These are phyloP conservation scores for Bombus affinis DNA, from an alignment of 1,140 invertebrate species.

Conservation along the genomic window DNA sequence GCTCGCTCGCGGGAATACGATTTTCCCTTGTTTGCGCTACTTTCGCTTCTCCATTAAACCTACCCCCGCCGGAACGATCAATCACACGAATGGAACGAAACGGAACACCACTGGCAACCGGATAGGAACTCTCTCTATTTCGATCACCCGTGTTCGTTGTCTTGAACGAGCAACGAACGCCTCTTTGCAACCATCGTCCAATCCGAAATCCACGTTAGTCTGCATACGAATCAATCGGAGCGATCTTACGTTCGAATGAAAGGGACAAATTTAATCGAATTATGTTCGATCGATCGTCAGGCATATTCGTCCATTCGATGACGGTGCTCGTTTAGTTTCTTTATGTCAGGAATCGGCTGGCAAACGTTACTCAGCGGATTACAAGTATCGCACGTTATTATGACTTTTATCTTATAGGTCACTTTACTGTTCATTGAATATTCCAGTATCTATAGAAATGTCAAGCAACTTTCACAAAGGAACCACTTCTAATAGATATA, in stretches of 20 bases:
- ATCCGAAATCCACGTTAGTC: too few species aligned
- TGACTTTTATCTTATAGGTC: too few species aligned
- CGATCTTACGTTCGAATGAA: neutral
- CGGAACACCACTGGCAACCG: neutral
- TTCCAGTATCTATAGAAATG: too few species aligned
- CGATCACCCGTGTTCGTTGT: neutral
- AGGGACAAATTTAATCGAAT: neutral
- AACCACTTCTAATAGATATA: too few species aligned
- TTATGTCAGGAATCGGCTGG: neutral
- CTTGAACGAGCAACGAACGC: neutral
- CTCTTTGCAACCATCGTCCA: neutral
- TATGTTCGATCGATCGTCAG: neutral
- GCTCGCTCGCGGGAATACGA: constrained; percentile 13
- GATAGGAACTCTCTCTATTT: neutral
- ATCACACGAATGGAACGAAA: constrained; percentile 20
- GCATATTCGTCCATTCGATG: neutral
- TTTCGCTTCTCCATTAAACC: constrained; percentile 28
- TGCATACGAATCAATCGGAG: neutral
- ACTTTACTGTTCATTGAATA: too few species aligned
- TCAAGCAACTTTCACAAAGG: too few species aligned
- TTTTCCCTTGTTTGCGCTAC: constrained; percentile 37
- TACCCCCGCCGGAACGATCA: neutral
- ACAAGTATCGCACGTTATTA: too few species aligned
- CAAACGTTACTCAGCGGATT: too few species aligned
- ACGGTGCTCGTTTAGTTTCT: neutral